phyloP scores from a whole-genome alignment of 1,140 invertebrate genomes.

The Centruroides sculpturatus region DNA sequence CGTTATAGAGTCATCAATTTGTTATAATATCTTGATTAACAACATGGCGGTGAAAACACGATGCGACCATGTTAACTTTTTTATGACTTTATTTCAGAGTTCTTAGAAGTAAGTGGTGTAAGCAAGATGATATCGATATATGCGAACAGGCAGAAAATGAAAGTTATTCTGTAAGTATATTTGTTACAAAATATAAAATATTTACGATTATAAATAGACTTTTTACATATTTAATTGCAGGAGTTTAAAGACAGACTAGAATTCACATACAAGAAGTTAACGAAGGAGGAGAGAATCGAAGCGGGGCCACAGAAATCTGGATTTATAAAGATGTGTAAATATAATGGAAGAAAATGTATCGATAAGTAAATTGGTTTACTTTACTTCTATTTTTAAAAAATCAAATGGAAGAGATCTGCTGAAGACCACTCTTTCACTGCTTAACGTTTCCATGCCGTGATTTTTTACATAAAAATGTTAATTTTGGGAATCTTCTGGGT shows the following conservation, averaged over 20 bases:
- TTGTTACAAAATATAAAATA: background rate
- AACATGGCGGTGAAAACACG: too few relatives aligned
- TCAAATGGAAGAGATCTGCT: too few relatives aligned
- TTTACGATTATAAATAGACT: background rate
- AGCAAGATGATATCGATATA: background rate
- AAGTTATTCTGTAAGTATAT: constrained; percentile 3
- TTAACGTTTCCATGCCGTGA: too few relatives aligned
- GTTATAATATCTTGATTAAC: too few relatives aligned
- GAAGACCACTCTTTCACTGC: too few relatives aligned
- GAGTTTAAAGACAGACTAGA: background rate
- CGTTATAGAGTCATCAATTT: too few relatives aligned
- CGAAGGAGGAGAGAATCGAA: constrained; percentile 1
- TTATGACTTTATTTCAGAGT: background rate
- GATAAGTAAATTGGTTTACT: background rate
- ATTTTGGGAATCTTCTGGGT: too few relatives aligned
- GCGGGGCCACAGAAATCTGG: constrained; percentile 1
- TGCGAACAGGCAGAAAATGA: constrained; percentile 2
- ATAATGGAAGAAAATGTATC: background rate
- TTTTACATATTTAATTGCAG: background rate
- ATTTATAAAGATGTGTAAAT: constrained; percentile 3
- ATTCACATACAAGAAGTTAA: background rate
- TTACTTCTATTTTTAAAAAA: too few relatives aligned
- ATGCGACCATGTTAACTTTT: background rate
- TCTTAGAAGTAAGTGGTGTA: constrained; percentile 1
- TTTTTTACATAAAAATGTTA: too few relatives aligned